A percentile compares a stretch with the other conserved stretches of the same genome.
These are phyloP conservation scores for Amblyopsis hoosieri DNA, from an alignment of 2,797 vertebrate species.

Conservation along the genomic window DNA sequence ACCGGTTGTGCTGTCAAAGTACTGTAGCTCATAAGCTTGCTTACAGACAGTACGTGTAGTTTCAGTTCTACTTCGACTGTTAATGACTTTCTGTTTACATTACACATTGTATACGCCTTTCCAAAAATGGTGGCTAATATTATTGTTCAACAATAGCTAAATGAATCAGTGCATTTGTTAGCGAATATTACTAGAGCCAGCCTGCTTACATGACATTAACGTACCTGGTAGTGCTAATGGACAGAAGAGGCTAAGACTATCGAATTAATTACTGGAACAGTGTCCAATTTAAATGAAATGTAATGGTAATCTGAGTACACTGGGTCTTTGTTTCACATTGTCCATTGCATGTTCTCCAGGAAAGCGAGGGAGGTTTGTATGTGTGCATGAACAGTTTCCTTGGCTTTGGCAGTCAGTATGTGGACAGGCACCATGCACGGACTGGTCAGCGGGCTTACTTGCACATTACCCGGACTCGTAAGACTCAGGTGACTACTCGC, in stretches of 20 bases:
- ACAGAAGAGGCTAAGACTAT: too few relatives aligned
- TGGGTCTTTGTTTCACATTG: constrained; percentile 1
- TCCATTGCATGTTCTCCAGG: constrained; percentile 68
- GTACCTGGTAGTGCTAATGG: too few relatives aligned
- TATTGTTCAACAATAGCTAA: background rate
- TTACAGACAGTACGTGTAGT: background rate
- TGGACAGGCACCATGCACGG: constrained; percentile 88
- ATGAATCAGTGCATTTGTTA: constrained; percentile 2
- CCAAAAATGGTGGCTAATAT: background rate
- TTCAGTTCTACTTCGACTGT: background rate
- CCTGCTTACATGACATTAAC: too few relatives aligned
- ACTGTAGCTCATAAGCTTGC: constrained; percentile 16
- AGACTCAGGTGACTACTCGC: constrained; percentile 72
- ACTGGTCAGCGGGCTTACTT: constrained; percentile 92
- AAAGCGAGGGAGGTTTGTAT: constrained; percentile 94
- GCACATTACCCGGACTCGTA: constrained; percentile 91
- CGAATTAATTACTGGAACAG: too few relatives aligned
- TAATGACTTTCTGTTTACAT: background rate
- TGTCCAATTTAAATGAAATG: background rate
- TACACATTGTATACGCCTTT: background rate
- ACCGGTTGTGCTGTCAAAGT: constrained; percentile 50
- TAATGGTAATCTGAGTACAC: background rate
- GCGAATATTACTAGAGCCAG: background rate
- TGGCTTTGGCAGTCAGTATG: constrained; percentile 92
- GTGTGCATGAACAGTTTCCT: constrained; percentile 98